Base-by-base conservation (phyloP, 2,888 invertebrate genomes). In the Heliconius ethilla region DNA sequence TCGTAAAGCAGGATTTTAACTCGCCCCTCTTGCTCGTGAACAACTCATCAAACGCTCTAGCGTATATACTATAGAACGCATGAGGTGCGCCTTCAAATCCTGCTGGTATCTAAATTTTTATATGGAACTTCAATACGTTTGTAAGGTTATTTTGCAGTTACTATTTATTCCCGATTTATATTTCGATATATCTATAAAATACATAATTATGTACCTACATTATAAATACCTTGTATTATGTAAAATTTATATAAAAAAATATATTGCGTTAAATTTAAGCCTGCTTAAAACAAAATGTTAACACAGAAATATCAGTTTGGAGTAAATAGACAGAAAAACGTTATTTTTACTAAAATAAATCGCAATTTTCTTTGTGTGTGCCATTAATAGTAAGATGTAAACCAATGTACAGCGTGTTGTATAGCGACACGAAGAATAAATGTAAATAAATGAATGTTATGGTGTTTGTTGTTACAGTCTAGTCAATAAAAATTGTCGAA, bases 401-500 rank as follows among this genome's bases (percentile, higher is more conserved):
- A 70, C n/a, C 45, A 63, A 63, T 18, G 59, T 59, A 63, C n/a
- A 25, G 22, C 69, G 69, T 77, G 69, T 75, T 66, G 66, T 77
- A 55, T 69, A 45, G 62, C 63, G 70, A 74, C 69, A 76, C 45
- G 10, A 74, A 29, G 27, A 74, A 77, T 69, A 65, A 33, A 29
- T 82, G 83, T 82, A 83, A 79, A 82, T 82, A 83, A 65, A 73
- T 65, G 29, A 62, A 79, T 76, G 66, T 77, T 55, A 83, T 80
- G 70, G 81, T 80, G 76, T 82, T 83, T 82, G 75, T 80, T 82
- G 69, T 83, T 83, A 82, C 81, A 82, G 83, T 87, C 87, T 87
- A 87, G 90, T 90, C 89, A 90, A 85, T 85, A 85, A 86, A 67
- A 22, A 74, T 45, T 77, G 73, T 77, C 74, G 33, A 77, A 62